Evolutionary conservation across 2,113 vertebrate genomes (phyloP).

Genomic region (Apodemus speciosus): DNA sequence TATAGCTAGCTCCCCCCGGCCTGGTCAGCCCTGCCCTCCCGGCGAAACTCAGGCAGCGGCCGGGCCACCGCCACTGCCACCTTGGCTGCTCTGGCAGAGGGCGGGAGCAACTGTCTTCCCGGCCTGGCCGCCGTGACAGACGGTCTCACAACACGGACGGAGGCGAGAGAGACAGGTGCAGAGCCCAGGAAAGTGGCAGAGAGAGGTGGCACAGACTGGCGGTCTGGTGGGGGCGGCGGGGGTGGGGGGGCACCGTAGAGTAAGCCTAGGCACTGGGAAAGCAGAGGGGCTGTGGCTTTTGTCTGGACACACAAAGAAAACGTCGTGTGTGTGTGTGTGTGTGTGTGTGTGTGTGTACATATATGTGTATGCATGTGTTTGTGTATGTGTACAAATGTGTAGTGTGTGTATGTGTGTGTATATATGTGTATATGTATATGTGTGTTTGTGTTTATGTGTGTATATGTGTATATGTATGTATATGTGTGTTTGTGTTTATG

Average conservation of each 20-base stretch:
- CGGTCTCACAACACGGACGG: background rate
- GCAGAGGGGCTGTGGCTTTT: fast-evolving
- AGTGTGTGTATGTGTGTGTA: background rate
- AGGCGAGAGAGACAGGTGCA: background rate
- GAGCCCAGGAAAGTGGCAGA: background rate
- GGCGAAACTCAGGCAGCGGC: slow-evolving; percentile 72
- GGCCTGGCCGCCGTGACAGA: background rate
- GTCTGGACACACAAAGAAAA: background rate
- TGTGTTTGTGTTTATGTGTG: too few relatives aligned
- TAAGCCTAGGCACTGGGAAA: background rate
- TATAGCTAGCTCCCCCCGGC: background rate
- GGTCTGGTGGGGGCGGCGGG: too few relatives aligned
- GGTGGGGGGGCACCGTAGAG: too few relatives aligned
- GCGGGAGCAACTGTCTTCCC: background rate
- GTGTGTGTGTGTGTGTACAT: background rate
- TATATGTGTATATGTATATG: too few relatives aligned
- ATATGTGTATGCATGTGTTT: background rate
- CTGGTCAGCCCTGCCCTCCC: slow-evolving; percentile 78
- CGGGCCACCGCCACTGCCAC: slow-evolving; percentile 37
- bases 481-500: fast-evolving
- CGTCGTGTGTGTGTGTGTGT: background rate
- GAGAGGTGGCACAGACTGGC: background rate
- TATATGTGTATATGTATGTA: too few relatives aligned
- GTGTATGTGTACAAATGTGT: too few relatives aligned
- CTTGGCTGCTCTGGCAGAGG: background rate